Conservation (phyloP, 2,113 vertebrate genomes). For the Mesoclemmys tuberculata region DNA sequence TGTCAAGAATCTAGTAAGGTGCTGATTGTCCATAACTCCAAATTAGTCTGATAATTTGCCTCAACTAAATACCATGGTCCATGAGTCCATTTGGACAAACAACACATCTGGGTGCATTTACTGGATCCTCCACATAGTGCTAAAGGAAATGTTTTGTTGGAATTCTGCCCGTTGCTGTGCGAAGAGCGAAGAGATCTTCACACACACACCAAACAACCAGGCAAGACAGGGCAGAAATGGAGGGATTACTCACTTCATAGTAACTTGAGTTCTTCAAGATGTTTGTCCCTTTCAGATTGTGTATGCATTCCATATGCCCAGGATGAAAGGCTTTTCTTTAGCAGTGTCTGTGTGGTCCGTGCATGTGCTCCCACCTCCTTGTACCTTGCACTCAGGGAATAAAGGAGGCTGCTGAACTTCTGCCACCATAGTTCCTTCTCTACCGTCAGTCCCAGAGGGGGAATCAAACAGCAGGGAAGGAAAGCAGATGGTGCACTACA, state of each 20-base stretch:
- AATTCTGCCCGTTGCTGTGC: background rate
- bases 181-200: background rate
- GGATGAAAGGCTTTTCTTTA: too few relatives aligned
- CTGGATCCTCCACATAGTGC: background rate
- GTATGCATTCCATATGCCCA: background rate
- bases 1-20: background rate
- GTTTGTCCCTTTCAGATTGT: background rate
- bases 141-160: background rate
- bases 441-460: too few relatives aligned
- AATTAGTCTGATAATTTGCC: background rate
- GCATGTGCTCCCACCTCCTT: too few relatives aligned
- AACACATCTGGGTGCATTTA: background rate
- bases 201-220: background rate
- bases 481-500: too few relatives aligned
- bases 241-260: background rate
- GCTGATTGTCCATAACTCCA: background rate
- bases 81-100: background rate
- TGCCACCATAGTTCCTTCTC: too few relatives aligned
- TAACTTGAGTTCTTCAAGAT: background rate
- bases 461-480: too few relatives aligned
- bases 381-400: too few relatives aligned
- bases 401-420: too few relatives aligned
- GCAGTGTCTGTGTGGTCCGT: too few relatives aligned
- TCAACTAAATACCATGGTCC: background rate
- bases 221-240: conserved; percentile 37